Base-by-base conservation (phyloP, 2,888 invertebrate genomes). In the Sialis lutaria region DNA sequence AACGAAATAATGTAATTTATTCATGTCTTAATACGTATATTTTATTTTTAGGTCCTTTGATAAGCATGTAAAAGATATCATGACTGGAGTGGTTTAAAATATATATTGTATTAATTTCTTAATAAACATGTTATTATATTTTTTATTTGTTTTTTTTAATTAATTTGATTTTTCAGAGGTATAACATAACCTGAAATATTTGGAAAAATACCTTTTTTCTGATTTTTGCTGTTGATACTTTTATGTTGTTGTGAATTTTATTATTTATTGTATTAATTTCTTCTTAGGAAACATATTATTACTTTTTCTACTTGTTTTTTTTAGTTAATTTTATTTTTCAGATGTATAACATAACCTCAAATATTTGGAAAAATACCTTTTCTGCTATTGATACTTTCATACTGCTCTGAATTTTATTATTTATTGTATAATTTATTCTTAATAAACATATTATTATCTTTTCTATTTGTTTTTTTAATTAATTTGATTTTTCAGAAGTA, bases 21-120 rank as follows among this genome's bases (percentile, higher is more conserved):
- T 33, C 33, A 10, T 39, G 41, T 40, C 8, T 42, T 13, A 33
- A 33, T 31, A 0, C 6, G 10, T 10, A 9, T 30, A 6, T 44
- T 9, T 37, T 41, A 46, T 50, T 47, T 41, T 37, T 37, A 13
- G 81, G 53, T 73, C 75, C 58, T 81, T 81, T 55, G 77, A 79
- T 61, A 73, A 74, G 54, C 74, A 73, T 57, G 76, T 81, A 4
- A 78, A 78, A 57, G 77, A 69, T 58, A 71, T 81, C 45, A 63
- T 65, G 57, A 58, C 60, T 41, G 63, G 64, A 6, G 37, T 39
- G 12, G 31, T 40, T 34, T 47, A 47, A 30, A 22, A 10, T 13
- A 22, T 6, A 35, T 40, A 40, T 40, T 39, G 3, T 13, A 39
- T 45, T 40, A 6, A 40, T 12, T 9, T 45, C 1, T 40, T 35